Base-by-base conservation (phyloP, 2,797 vertebrate genomes). In the Uromys caudimaculatus region DNA sequence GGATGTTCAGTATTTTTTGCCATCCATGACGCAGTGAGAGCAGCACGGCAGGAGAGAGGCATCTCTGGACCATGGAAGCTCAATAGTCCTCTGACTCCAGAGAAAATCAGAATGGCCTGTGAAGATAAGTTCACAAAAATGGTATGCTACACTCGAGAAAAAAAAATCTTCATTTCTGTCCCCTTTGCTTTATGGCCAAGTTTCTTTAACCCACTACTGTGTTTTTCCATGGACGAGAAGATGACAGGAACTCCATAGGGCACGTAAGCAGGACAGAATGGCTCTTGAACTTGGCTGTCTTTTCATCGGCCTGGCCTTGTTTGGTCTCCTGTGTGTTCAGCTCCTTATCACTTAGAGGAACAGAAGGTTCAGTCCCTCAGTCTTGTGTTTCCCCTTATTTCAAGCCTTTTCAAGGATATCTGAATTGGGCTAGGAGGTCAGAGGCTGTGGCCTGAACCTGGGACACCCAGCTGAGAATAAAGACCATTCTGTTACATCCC, bases 1-100 rank as follows among this genome's bases (percentile, higher is more conserved):
- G 99, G 99, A 5, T 98, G 98, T 56, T 98, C 99, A 0, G 98
- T 99, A 54, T 99, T 99, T 97, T 99, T 99, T 7, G 99, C 99
- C 92, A 98, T 99, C 94, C 99, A 98, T 77, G 98, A 99, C 0
- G 99, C 99, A 0, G 97, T 98, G 91, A 93, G 94, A 0, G 98
- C 98, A 0, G 99, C 99, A 0, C 98, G 99, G 24, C 97, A 92
- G 2, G 98, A 99, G 44, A 98, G 98, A 5, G 98, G 98, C 3
- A 97, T 99, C 6, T 69, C 24, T 0, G 99, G 98, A 1, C 98
- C 98, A 0, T 98, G 99, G 94, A 64, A 91, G 19, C 96, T 99
- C 32, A 95, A 97, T 97, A 99, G 99, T 85, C 99, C 99, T 0
- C 98, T 99, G 12, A 99, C 99, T 13, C 98, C 99, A 0, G 99